phyloP scores from a whole-genome alignment of 2,113 vertebrate species.

The Montifringilla adamsi region DNA sequence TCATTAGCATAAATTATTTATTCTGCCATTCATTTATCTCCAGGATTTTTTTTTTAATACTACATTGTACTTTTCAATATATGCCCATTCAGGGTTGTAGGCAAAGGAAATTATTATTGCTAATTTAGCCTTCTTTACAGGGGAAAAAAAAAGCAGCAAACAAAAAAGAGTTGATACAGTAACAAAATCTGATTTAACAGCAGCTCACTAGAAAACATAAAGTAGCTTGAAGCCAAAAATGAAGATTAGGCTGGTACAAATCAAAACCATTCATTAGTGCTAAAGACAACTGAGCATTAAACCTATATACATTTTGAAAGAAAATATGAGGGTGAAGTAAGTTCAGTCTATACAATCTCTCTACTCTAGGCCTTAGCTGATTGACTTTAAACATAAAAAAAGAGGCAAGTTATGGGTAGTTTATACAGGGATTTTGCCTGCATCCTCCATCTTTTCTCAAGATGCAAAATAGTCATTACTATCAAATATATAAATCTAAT shows the following conservation, averaged over 20 bases:
- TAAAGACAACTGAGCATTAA: not conserved
- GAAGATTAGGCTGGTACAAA: not conserved
- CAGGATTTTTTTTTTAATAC: conserved; percentile 40
- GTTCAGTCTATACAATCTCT: not conserved
- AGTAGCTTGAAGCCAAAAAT: conserved; percentile 16
- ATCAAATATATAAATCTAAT: not conserved
- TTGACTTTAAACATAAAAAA: not conserved
- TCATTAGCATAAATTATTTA: conserved; percentile 99
- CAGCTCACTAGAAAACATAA: conserved; percentile 1
- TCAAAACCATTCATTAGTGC: not conserved
- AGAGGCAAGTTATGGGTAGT: not conserved
- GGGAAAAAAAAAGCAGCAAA: not conserved
- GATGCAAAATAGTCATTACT: not conserved
- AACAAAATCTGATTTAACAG: conserved; percentile 30
- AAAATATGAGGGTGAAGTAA: not conserved
- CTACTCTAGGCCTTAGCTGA: not conserved
- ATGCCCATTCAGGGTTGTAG: not conserved
- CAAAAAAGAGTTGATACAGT: not conserved
- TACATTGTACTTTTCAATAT: conserved; percentile 45
- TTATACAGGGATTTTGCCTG: not conserved
- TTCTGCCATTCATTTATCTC: conserved; percentile 88
- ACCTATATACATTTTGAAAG: not conserved
- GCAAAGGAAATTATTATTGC: conserved; percentile 41
- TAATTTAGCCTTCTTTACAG: conserved; percentile 9
- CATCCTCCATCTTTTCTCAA: not conserved